phyloP scores from a whole-genome alignment of 2,888 invertebrate species.

The Eupelmus urozonus region DNA sequence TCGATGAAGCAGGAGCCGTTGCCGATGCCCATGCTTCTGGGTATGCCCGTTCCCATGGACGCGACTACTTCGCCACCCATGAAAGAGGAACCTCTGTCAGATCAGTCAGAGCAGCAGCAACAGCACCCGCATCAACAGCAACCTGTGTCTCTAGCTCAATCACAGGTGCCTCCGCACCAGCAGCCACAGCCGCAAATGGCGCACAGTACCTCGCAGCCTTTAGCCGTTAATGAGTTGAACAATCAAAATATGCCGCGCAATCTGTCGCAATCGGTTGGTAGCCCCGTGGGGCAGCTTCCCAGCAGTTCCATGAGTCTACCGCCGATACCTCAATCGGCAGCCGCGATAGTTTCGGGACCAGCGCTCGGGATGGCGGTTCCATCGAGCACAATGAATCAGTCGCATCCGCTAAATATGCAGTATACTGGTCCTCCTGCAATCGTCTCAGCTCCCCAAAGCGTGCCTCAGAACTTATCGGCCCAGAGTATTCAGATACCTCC shows the following conservation, averaged over 20 bases:
- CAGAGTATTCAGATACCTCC: constrained; percentile 67
- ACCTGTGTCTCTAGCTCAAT: constrained; percentile 45
- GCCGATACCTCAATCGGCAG: constrained; percentile 52
- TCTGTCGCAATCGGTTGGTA: constrained; percentile 71
- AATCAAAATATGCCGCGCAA: constrained; percentile 70
- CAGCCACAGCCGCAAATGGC: constrained; percentile 53
- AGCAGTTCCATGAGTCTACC: constrained; percentile 48
- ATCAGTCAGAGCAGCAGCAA: constrained; percentile 68
- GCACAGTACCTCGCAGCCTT: constrained; percentile 59
- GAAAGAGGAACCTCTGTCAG: constrained; percentile 67
- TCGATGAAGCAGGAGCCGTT: constrained; percentile 58
- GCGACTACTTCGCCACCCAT: constrained; percentile 58
- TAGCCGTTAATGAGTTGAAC: constrained; percentile 64
- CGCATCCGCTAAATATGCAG: constrained; percentile 73
- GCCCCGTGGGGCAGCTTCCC: constrained; percentile 59
- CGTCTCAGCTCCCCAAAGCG: constrained; percentile 70
- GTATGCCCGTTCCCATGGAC: constrained; percentile 64
- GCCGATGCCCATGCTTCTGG: constrained; percentile 61
- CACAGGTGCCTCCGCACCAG: constrained; percentile 48
- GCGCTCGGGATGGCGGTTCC: constrained; percentile 53
- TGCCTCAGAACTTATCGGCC: constrained; percentile 72
- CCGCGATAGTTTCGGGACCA: constrained; percentile 58
- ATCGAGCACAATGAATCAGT: constrained; percentile 61
- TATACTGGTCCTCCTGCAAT: constrained; percentile 69
- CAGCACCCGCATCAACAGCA: constrained; percentile 70